Evolutionary conservation across 53 echinoderm and acorn worm genomes (phyloP), one percentile per base, ranked within the genome.

Genomic region (Echinarachnius parma): DNA sequence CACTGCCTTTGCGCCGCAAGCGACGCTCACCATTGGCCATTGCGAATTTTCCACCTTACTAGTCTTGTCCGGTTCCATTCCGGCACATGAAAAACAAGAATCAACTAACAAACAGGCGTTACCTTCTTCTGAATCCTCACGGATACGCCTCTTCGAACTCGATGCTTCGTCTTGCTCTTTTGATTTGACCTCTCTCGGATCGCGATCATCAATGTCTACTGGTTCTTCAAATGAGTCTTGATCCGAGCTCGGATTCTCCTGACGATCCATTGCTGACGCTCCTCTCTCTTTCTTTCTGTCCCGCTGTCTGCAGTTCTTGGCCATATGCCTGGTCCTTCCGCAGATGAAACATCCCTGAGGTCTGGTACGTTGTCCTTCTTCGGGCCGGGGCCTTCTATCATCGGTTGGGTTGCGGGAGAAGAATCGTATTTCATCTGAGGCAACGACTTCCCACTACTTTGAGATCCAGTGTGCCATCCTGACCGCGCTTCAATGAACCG

Each of bases 11-110:
- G 20, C 28, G 4, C 72, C 28, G 23, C 57, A 72, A 1, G 72
- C 72, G 34, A 53, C 56, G 32, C 35, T 69, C 52, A 69, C 31
- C 69, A 52, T 16, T 5, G 66, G 66, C 25, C 46, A 15, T 16
- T 35, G 22, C 35, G 1, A 34, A 22, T 28, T 39, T 28, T 31
- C 21, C 2, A 19, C 22, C 28, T 2, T 13, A 21, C 36, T 64
- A 15, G 28, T 21, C 9, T 13, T 0, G 24, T 44, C 46, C 1
- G 4, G 5, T 11, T 64, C 28, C 64, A 23, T 64, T 8, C 50
- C 50, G 11, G 50, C 50, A 50, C 62, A 42, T 19, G 62, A 11
- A 35, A 19, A 21, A 20, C 62, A 62, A 2, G 22, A 62, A 15
- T 62, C 62, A 3, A 62, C 15, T 32, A 62, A 11, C 25, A 62